These are phyloP conservation scores for Dryadula phaetusa DNA, from an alignment of 2,888 invertebrate species.

Conservation along the genomic window DNA sequence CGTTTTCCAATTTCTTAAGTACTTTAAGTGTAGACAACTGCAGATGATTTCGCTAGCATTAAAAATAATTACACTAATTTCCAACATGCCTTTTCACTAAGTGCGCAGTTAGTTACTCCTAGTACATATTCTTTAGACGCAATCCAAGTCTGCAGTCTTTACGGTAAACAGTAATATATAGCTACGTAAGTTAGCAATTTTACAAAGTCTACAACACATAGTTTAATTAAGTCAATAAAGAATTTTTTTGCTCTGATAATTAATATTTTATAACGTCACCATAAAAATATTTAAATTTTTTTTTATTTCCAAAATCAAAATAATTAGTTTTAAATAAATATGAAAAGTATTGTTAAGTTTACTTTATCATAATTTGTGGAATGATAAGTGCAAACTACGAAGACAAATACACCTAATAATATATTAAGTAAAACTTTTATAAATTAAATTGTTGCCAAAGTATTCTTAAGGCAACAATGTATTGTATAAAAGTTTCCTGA, in stretches of 20 bases:
- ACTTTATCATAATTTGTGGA: too few species aligned
- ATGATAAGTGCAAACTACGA: too few species aligned
- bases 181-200: conserved; percentile 21
- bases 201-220: conserved; percentile 5
- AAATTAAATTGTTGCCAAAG: too few species aligned
- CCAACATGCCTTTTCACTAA: conserved; percentile 32
- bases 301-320: too few species aligned
- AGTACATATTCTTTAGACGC: conserved; percentile 15
- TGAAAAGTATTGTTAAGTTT: too few species aligned
- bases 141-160: conserved; percentile 8
- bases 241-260: not conserved
- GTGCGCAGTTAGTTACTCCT: conserved; percentile 8
- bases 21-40: not conserved
- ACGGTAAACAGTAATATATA: not conserved
- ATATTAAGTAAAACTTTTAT: too few species aligned
- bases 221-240: not conserved
- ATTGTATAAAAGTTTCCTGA: not conserved
- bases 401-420: too few species aligned
- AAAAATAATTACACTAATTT: conserved; percentile 29
- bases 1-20: not conserved
- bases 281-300: too few species aligned
- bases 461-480: too few species aligned
- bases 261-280: not conserved
- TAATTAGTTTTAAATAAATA: too few species aligned
- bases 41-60: conserved; percentile 17